Evolutionary conservation across 2,797 vertebrate genomes (phyloP).

Genomic region (Melanotaenia parkinsoni): DNA sequence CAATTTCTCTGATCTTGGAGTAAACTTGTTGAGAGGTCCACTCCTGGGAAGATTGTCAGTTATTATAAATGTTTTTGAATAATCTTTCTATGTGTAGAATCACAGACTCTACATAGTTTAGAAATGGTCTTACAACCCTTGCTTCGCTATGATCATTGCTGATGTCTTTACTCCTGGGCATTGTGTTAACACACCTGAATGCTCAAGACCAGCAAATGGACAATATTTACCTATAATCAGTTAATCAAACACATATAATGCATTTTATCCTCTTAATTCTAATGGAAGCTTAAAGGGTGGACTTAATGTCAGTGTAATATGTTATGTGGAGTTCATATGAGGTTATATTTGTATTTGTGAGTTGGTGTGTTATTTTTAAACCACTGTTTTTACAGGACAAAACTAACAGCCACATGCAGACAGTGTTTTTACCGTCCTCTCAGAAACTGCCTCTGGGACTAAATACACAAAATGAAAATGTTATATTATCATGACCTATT

Average conservation of each 20-base stretch:
- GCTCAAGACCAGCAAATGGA: too few relatives aligned
- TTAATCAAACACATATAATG: not conserved
- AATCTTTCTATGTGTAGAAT: too few relatives aligned
- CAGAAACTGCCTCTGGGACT: conserved; percentile 12
- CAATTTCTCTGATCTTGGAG: not conserved
- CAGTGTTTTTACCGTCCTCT: conserved; percentile 16
- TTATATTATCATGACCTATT: conserved; percentile 18
- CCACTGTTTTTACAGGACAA: conserved; percentile 20
- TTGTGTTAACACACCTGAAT: not conserved
- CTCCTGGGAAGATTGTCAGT: not conserved
- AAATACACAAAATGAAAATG: conserved; percentile 16
- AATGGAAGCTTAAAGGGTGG: too few relatives aligned
- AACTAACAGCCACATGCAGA: conserved; percentile 10
- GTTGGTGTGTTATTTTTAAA: conserved; percentile 26
- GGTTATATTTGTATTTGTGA: not conserved
- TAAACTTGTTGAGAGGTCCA: not conserved
- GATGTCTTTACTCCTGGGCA: not conserved
- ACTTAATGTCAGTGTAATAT: not conserved
- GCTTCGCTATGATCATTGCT: not conserved
- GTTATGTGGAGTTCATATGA: not conserved
- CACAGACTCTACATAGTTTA: too few relatives aligned
- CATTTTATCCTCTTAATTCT: too few relatives aligned
- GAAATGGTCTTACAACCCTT: not conserved
- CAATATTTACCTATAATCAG: too few relatives aligned
- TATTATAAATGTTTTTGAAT: not conserved